Evolutionary conservation across 37 sponge, comb jelly and placozoan species (phyloP).

Genomic region (Eunapius fragilis): DNA sequence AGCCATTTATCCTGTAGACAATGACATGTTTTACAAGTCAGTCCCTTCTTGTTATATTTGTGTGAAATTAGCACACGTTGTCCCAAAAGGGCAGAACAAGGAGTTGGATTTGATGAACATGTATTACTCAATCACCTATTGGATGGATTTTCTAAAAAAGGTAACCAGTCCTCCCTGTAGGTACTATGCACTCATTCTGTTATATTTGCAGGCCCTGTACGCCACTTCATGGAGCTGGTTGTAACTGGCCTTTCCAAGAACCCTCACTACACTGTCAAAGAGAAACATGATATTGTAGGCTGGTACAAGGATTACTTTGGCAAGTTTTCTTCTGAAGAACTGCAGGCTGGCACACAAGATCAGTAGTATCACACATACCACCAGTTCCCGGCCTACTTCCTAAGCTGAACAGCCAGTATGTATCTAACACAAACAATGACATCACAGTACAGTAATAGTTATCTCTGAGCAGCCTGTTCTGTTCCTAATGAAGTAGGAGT

Average conservation of each 20-base stretch:
- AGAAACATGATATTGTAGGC: conserved; percentile 68
- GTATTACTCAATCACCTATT: conserved; percentile 75
- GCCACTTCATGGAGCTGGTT: conserved; percentile 91
- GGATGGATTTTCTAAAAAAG: conserved; percentile 59
- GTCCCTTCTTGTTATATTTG: neutral
- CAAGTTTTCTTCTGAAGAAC: conserved; percentile 56
- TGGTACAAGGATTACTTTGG: conserved; percentile 81
- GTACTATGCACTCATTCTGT: neutral
- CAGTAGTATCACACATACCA: neutral
- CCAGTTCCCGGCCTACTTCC: neutral
- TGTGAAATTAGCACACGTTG: neutral
- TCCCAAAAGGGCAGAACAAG: conserved; percentile 34
- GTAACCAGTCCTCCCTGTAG: neutral
- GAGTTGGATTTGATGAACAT: conserved; percentile 86
- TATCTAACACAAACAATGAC: neutral
- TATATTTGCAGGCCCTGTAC: conserved; percentile 63
- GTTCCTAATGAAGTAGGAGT: neutral
- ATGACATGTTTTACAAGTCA: conserved; percentile 55
- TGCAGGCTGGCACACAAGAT: conserved; percentile 24
- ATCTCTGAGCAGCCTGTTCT: neutral
- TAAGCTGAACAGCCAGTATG: neutral
- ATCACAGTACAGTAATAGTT: neutral
- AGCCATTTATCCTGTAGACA: conserved; percentile 81
- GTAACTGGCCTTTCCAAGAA: conserved; percentile 86
- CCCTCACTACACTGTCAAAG: conserved; percentile 73